Conservation (phyloP, 2,888 invertebrate species). For the Caradrina clavipalpis region DNA sequence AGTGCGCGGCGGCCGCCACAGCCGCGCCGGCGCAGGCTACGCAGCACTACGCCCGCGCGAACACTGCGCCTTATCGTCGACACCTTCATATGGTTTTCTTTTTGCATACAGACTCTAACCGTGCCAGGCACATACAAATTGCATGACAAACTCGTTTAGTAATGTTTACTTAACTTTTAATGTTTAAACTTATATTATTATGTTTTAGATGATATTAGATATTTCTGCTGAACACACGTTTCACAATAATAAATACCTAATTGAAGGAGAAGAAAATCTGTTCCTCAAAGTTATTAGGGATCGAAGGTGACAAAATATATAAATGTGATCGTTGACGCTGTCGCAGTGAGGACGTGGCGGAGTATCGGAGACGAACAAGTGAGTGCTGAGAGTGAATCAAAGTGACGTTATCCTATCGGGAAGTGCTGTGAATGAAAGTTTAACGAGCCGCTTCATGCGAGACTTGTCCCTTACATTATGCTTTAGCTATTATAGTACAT, state of each 20-base stretch:
- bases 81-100: not conserved
- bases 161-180: not conserved
- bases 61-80: not conserved
- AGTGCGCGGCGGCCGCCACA: constrained; percentile 3
- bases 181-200: not conserved
- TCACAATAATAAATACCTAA: not conserved
- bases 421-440: not conserved
- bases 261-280: not conserved
- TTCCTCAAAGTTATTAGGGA: not conserved
- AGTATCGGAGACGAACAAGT: not conserved
- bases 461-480: not conserved
- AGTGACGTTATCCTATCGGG: constrained; percentile 10
- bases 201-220: constrained; percentile 5
- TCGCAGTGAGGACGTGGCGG: not conserved
- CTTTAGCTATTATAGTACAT: not conserved
- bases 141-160: not conserved
- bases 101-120: not conserved
- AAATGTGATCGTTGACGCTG: not conserved
- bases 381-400: constrained; percentile 16
- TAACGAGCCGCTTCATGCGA: not conserved
- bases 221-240: constrained; percentile 1
- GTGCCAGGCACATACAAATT: not conserved
- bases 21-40: constrained; percentile 1
- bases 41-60: not conserved
- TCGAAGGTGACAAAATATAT: not conserved